Percentiles rank a stretch among this genome's conserved stretches.
These are phyloP conservation scores for Cephonodes hylas DNA, from an alignment of 2,888 invertebrate species.

Conservation along the genomic window DNA sequence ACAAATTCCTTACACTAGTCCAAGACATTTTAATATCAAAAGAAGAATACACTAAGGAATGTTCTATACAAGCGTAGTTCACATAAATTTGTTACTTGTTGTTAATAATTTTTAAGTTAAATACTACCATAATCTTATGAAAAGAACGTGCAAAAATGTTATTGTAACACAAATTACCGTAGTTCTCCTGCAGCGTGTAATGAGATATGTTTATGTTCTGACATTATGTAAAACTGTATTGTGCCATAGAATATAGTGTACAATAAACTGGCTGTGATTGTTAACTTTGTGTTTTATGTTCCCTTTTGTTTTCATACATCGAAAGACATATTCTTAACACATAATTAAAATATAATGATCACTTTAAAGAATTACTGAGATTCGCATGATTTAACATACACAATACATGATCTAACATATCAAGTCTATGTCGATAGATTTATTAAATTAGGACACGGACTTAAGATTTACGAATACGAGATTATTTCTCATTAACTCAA, in stretches of 20 bases:
- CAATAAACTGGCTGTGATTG: slow-evolving; percentile 60
- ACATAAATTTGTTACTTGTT: not conserved
- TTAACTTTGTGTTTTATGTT: slow-evolving; percentile 15
- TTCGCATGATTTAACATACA: too few relatives aligned
- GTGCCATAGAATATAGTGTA: slow-evolving; percentile 8
- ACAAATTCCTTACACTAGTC: slow-evolving; percentile 66
- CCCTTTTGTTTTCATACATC: not conserved
- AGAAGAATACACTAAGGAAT: slow-evolving; percentile 43
- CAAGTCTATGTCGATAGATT: too few relatives aligned
- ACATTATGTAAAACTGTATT: not conserved
- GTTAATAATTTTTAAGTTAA: not conserved
- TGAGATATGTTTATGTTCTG: not conserved
- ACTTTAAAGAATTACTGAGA: too few relatives aligned
- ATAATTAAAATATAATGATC: too few relatives aligned
- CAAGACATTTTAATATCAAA: slow-evolving; percentile 45
- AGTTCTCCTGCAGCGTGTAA: not conserved
- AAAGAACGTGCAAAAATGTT: not conserved
- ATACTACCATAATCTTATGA: not conserved
- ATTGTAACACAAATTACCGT: not conserved
- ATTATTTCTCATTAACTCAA: too few relatives aligned
- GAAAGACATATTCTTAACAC: not conserved
- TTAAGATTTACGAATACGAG: too few relatives aligned
- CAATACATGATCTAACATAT: too few relatives aligned
- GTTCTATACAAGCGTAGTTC: slow-evolving; percentile 24
- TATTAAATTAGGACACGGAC: too few relatives aligned